Percentiles rank a stretch among this genome's conserved stretches.
Evolutionary conservation across 1,140 invertebrate species (phyloP).

Genomic region (Dufourea novaeangliae): DNA sequence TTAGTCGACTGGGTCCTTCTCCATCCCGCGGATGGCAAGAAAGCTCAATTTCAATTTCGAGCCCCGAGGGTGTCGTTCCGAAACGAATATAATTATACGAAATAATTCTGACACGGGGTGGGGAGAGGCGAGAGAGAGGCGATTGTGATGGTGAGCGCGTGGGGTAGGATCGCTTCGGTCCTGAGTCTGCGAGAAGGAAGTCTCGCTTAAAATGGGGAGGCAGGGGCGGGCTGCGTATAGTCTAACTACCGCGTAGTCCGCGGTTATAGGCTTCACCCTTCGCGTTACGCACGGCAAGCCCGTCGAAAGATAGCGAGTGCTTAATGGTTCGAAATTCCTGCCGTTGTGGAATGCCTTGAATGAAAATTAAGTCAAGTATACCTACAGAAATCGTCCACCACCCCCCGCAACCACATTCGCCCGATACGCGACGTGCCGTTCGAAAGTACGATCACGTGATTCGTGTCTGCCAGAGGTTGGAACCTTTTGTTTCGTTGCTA

Average conservation of each 20-base stretch:
- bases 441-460: slow-evolving; percentile 29
- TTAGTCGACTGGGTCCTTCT: slow-evolving; percentile 27
- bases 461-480: slow-evolving; percentile 9
- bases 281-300: slow-evolving; percentile 69
- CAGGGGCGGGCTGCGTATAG: slow-evolving; percentile 42
- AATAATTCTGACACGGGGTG: slow-evolving; percentile 79
- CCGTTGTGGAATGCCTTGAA: slow-evolving; percentile 76
- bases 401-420: not conserved
- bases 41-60: slow-evolving; percentile 82
- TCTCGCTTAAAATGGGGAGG: slow-evolving; percentile 48
- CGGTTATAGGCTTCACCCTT: slow-evolving; percentile 60
- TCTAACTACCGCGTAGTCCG: slow-evolving; percentile 57
- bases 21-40: slow-evolving; percentile 60
- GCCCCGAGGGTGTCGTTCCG: slow-evolving; percentile 80
- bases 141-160: slow-evolving; percentile 5
- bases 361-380: slow-evolving; percentile 79
- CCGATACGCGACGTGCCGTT: slow-evolving; percentile 4
- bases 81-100: slow-evolving; percentile 82
- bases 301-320: slow-evolving; percentile 78
- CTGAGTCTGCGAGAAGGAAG: slow-evolving; percentile 50
- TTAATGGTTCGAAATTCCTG: slow-evolving; percentile 79
- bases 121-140: slow-evolving; percentile 35
- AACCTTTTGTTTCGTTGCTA: not conserved
- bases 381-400: slow-evolving; percentile 58
- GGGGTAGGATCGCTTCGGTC: slow-evolving; percentile 23